Evolutionary conservation across 2,797 vertebrate species (phyloP), one percentile per base, ranked within the genome.

Genomic region (Sebastes jordani): DNA sequence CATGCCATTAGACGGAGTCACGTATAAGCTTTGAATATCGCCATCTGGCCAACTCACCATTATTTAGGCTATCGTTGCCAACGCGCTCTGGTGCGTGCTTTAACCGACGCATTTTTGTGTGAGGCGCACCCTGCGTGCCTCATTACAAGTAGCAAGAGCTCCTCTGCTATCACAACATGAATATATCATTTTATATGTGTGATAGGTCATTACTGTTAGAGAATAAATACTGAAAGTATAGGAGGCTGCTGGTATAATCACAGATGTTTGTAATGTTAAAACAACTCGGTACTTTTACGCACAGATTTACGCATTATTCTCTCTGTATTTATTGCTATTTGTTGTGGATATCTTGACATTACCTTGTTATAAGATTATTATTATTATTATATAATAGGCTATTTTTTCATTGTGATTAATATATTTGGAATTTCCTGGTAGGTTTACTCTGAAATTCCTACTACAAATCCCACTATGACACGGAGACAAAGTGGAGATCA

Each of bases 21-120:
- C 88, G 92, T 88, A 42, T 42, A 93, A 94, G 87, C 90, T 90
- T 88, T 83, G 82, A 85, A 82, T 83, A 92, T 94, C 88, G 90
- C 93, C 93, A 92, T 95, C 94, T 94, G 94, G 93, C 82, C 91
- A 89, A 90, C 82, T 88, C 85, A 42, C 88, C 84, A 92, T 85
- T 91, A 93, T 95, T 94, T 92, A 89, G 91, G 84, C 86, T 85
- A 71, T 63, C 38, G 62, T 65, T 89, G 91, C 91, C 91, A 93
- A 76, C 83, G 80, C 81, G 81, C 81, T 85, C 86, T 72, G 82
- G 88, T 89, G 91, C 84, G 82, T 90, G 88, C 75, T 81, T 73
- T 54, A 58, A 82, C 72, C 78, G 68, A 74, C 56, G 76, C 83
- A 71, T 72, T 74, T 84, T 49, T 81, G 29, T 66, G 78, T 16